Conservation (phyloP, 2,797 vertebrate species). For the Parotocinclus haroldoi region DNA sequence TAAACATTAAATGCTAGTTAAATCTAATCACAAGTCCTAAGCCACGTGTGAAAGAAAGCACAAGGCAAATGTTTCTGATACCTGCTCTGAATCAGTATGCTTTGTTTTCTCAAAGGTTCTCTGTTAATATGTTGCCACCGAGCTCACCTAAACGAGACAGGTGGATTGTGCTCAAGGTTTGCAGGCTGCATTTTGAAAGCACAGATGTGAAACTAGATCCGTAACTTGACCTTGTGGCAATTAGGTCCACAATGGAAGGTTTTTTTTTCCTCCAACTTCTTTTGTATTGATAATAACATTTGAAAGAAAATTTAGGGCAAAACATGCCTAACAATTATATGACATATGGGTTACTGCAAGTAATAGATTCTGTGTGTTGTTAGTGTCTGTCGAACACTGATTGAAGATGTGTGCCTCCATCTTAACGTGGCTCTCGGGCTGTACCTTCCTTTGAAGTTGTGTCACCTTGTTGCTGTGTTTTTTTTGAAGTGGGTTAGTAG, state of each 20-base stretch:
- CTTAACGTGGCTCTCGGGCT: conserved; percentile 34
- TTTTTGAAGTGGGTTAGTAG: conserved; percentile 31
- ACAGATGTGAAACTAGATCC: conserved; percentile 72
- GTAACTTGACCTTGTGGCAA: conserved; percentile 74
- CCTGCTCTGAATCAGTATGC: conserved; percentile 21
- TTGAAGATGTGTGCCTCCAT: conserved; percentile 13
- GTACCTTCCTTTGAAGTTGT: conserved; percentile 52
- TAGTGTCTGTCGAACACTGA: conserved; percentile 13
- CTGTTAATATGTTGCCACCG: conserved; percentile 55
- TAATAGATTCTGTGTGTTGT: neutral
- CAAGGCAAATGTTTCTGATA: conserved; percentile 18
- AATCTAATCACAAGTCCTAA: conserved; percentile 3
- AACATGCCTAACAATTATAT: conserved; percentile 8
- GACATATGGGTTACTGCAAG: conserved; percentile 3
- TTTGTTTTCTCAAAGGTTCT: conserved; percentile 41
- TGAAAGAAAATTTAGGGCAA: conserved; percentile 61
- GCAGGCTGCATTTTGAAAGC: conserved; percentile 74
- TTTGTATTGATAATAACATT: conserved; percentile 73
- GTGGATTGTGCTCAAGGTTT: conserved; percentile 69
- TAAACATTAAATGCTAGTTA: conserved; percentile 10
- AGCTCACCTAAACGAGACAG: conserved; percentile 69
- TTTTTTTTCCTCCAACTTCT: conserved; percentile 59
- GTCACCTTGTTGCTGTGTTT: conserved; percentile 35
- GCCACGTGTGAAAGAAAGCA: conserved; percentile 7
- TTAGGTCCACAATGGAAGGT: conserved; percentile 74